Conservation (phyloP, 1,140 invertebrate species). For the Anoplophora glabripennis region DNA sequence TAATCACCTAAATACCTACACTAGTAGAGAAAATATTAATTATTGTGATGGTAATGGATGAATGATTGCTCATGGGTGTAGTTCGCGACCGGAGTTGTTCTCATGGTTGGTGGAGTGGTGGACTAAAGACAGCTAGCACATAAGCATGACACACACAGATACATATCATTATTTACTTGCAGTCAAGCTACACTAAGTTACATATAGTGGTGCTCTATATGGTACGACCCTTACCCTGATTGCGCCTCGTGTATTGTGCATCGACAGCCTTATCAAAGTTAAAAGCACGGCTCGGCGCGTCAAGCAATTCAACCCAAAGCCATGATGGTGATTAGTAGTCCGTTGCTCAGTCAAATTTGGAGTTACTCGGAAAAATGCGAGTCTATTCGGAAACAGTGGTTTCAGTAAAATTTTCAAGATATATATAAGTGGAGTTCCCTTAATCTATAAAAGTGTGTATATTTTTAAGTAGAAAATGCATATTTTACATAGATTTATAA, state of each 20-base stretch:
- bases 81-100: constrained; percentile 8
- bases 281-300: constrained; percentile 29
- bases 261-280: constrained; percentile 45
- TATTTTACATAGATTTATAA: too few species aligned
- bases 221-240: constrained; percentile 49
- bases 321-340: too few species aligned
- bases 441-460: too few species aligned
- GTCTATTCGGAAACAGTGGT: too few species aligned
- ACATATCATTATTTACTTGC: constrained; percentile 39
- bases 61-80: too few species aligned
- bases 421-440: too few species aligned
- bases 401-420: too few species aligned
- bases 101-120: constrained; percentile 40
- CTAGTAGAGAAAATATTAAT: not conserved
- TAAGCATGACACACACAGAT: constrained; percentile 32
- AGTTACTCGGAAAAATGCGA: too few species aligned
- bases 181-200: constrained; percentile 39
- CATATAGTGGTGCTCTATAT: constrained; percentile 43
- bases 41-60: not conserved
- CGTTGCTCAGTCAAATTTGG: too few species aligned
- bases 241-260: constrained; percentile 46
- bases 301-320: not conserved
- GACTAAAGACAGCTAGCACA: constrained; percentile 33
- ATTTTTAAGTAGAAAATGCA: too few species aligned
- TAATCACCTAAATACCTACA: too few species aligned